A percentile compares a stretch with the other conserved stretches of the same genome.
These are phyloP conservation scores for Urocolius indicus DNA, from an alignment of 2,113 vertebrate species.

Conservation along the genomic window DNA sequence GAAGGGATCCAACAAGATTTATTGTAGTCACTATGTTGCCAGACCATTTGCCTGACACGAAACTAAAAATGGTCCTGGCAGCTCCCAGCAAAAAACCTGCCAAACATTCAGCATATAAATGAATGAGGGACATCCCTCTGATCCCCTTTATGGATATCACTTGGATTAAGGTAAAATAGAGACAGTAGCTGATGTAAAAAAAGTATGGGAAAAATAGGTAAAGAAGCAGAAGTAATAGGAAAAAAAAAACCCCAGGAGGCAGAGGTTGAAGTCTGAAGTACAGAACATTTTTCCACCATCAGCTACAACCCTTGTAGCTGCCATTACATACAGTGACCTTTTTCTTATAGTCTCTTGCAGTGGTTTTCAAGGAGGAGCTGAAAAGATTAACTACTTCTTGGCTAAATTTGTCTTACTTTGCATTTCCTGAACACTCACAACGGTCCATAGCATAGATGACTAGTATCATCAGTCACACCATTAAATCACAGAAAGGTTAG, in stretches of 20 bases:
- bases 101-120: not conserved
- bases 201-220: not conserved
- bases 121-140: not conserved
- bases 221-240: not conserved
- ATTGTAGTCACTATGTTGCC: not conserved
- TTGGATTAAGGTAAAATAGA: not conserved
- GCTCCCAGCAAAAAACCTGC: not conserved
- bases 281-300: not conserved
- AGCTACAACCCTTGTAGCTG: not conserved
- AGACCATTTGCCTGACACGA: not conserved
- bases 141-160: not conserved
- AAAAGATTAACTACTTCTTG: not conserved
- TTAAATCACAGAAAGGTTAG: not conserved
- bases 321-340: not conserved
- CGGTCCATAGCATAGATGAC: not conserved
- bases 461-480: accelerated
- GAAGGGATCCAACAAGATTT: slow-evolving; percentile 7
- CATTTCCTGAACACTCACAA: not conserved
- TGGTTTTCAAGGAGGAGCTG: not conserved
- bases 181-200: not conserved
- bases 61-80: not conserved
- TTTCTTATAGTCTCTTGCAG: not conserved
- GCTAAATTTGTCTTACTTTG: not conserved
- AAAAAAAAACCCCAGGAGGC: not conserved
- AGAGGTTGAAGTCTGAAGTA: not conserved